Evolutionary conservation across 2,113 vertebrate species (phyloP).

Genomic region (Sus scrofa): DNA sequence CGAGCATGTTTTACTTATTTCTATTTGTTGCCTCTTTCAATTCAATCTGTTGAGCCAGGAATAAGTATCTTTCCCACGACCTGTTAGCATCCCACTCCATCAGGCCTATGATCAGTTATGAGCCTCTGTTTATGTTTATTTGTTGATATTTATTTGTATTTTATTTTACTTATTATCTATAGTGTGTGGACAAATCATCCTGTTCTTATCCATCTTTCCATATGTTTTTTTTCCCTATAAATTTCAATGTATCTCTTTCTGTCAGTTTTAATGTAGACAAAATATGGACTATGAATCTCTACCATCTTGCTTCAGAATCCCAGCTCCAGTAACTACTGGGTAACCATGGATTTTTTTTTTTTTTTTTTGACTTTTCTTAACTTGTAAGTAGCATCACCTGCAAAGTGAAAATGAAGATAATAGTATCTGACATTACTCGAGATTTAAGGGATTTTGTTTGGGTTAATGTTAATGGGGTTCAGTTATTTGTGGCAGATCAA

Average conservation of each 20-base stretch:
- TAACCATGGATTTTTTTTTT: not conserved
- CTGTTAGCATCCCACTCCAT: not conserved
- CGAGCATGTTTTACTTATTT: not conserved
- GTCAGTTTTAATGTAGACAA: not conserved
- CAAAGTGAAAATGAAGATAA: not conserved
- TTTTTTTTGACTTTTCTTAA: not conserved
- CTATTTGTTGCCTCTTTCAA: not conserved
- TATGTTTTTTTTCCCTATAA: not conserved
- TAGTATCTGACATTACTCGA: not conserved
- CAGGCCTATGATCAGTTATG: not conserved
- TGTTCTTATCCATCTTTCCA: not conserved
- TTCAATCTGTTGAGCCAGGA: not conserved
- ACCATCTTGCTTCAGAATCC: not conserved
- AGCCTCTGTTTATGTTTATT: not conserved
- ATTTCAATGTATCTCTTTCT: conserved; percentile 15
- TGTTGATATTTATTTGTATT: not conserved
- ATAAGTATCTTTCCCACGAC: not conserved
- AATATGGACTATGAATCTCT: not conserved
- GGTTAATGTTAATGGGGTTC: not conserved
- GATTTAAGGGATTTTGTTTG: not conserved
- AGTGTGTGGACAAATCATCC: not conserved
- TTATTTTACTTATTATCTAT: not conserved
- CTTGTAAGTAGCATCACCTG: not conserved
- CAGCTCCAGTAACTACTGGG: not conserved
- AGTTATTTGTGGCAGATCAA: not conserved